Evolutionary conservation across 2,797 vertebrate genomes (phyloP), one percentile per base, ranked within the genome.

Genomic region (Acrocephalus scirpaceus): DNA sequence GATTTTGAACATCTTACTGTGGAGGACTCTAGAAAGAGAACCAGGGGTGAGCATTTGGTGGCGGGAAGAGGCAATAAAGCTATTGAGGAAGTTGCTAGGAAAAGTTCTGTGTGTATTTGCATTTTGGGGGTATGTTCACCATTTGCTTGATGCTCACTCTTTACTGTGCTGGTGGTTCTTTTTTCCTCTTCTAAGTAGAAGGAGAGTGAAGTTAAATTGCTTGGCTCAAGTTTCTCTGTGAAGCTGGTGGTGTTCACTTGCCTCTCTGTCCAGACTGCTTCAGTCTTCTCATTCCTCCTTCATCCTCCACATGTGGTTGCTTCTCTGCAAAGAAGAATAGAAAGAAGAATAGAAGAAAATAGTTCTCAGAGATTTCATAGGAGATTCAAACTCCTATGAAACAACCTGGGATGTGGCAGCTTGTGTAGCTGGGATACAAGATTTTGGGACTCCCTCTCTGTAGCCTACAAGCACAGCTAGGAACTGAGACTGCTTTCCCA

Each of bases 301-400:
- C 8, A 36, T 70, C 30, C 7, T 75, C 40, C 17, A 22, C 1
- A 0, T 10, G 7, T 1, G 1, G 57, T 88, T 2, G 5, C 22
- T 65, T 81, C 34, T 48, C 16, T 78, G 50, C 2, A 1, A 56
- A 64, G 38, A 36, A 36, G 38, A 38, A 38, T 38, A 38, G 38
- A 38, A 38, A 38, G 36, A 36, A 36, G 36, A 36, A 36, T 36
- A 0, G 0, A 56, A 47, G n/a, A 53, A 20, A 40, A 15, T 3
- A 3, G 45, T 36, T 80, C 26, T 88, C 38, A 12, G 38, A 38
- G 38, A 38, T 38, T 38, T 38, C 38, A 38, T 38, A 38, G 10
- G 38, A 38, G 38, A 38, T 38, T 38, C 38, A 38, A 38, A 38
- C 42, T n/a, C 12, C 11, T 11, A 17, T 73, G 58, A 45, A 85